A percentile compares a stretch with the other conserved stretches of the same genome.
These are phyloP conservation scores for Phyllotis vaccarum DNA, from an alignment of 2,797 vertebrate genomes.

Conservation along the genomic window DNA sequence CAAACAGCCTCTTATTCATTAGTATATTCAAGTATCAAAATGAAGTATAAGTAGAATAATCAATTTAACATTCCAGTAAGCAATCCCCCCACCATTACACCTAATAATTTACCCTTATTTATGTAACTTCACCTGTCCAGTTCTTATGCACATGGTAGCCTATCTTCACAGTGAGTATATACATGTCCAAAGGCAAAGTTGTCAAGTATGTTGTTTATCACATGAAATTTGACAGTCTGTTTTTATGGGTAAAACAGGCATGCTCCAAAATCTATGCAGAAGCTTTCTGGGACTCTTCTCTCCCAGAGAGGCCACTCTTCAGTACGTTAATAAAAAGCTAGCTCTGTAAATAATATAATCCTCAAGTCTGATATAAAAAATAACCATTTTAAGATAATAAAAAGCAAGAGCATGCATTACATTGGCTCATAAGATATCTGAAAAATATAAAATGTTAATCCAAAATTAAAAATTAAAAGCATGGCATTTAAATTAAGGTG, in stretches of 20 bases:
- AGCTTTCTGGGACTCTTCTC: slow-evolving; percentile 34
- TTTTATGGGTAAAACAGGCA: slow-evolving; percentile 55
- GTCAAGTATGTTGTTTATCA: slow-evolving; percentile 32
- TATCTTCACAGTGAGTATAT: slow-evolving; percentile 39
- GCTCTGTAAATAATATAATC: slow-evolving; percentile 44
- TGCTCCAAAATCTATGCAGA: slow-evolving; percentile 37
- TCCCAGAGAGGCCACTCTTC: slow-evolving; percentile 37
- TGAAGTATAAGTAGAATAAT: slow-evolving; percentile 64
- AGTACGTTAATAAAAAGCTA: slow-evolving; percentile 52
- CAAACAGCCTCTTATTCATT: slow-evolving; percentile 61
- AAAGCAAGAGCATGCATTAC: slow-evolving; percentile 54
- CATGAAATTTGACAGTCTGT: slow-evolving; percentile 44
- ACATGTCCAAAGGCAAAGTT: background rate
- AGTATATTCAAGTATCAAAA: slow-evolving; percentile 67
- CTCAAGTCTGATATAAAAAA: slow-evolving; percentile 44
- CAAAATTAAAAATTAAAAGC: background rate
- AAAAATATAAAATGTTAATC: slow-evolving; percentile 55
- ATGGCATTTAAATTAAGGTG: slow-evolving; percentile 34
- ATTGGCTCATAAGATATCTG: slow-evolving; percentile 41
- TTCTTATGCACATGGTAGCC: slow-evolving; percentile 27
- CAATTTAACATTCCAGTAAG: slow-evolving; percentile 53
- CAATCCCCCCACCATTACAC: background rate
- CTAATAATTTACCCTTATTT: slow-evolving; percentile 24
- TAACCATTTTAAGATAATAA: slow-evolving; percentile 49
- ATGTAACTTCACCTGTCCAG: slow-evolving; percentile 36